Percentiles rank a stretch among this genome's conserved stretches.
Conservation (phyloP, 1,140 invertebrate genomes). For the Drosophila bocki region DNA sequence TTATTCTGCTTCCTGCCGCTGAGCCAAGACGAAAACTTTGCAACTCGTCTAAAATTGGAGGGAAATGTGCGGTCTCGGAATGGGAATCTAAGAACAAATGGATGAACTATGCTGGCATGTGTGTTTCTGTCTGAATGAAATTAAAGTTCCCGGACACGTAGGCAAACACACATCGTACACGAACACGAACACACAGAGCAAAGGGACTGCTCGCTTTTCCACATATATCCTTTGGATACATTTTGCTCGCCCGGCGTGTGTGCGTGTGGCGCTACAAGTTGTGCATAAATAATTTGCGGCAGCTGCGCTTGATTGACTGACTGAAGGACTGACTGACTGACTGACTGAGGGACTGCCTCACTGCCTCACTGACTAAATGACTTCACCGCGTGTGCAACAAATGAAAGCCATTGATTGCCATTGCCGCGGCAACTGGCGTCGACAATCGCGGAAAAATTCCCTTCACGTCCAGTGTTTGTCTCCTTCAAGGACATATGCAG, state of each 20-base stretch:
- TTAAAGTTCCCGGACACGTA: conserved; percentile 59
- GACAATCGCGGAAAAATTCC: conserved; percentile 41
- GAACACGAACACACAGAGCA: conserved; percentile 9
- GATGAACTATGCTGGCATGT: conserved; percentile 34
- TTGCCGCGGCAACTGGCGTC: conserved; percentile 4
- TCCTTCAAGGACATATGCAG: conserved; percentile 62
- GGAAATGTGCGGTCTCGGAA: conserved; percentile 2
- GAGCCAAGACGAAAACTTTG: conserved; percentile 3
- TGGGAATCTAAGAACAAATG: conserved; percentile 36
- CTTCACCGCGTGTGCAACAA: conserved; percentile 36
- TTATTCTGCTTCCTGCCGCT: conserved; percentile 22
- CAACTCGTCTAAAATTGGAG: conserved; percentile 20
- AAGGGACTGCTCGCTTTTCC: conserved; percentile 8
- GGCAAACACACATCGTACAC: conserved; percentile 47
- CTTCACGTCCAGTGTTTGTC: conserved; percentile 29
- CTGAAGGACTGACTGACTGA: conserved; percentile 26
- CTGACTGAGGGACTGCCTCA: conserved; percentile 8
- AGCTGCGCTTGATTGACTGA: conserved; percentile 59
- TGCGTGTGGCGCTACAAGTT: conserved; percentile 57
- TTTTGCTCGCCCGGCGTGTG: conserved; percentile 30
- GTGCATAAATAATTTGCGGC: conserved; percentile 66
- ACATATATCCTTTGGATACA: conserved; percentile 53
- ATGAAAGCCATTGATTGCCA: conserved; percentile 47
- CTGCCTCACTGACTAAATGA: conserved; percentile 15
- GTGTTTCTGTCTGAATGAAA: conserved; percentile 24